phyloP scores from a whole-genome alignment of 1,140 invertebrate species.

The Drosophila equinoxialis region DNA sequence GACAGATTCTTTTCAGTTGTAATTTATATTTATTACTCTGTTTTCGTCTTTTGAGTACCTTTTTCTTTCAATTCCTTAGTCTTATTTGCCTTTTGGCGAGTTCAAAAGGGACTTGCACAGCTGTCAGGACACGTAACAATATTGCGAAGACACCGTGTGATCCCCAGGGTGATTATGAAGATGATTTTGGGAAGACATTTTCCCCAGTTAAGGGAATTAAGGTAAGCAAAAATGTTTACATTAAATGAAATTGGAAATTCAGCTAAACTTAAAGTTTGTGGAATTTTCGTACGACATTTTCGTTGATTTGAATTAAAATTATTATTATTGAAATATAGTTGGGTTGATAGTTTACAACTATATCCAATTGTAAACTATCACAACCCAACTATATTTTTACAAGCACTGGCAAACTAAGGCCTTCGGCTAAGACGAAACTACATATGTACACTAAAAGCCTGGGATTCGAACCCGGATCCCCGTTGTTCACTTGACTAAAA shows the following conservation, averaged over 20 bases:
- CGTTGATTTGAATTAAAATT: too few species aligned
- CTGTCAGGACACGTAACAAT: conserved; percentile 2
- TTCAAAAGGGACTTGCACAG: not conserved
- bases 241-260: not conserved
- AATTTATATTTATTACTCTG: conserved; percentile 62
- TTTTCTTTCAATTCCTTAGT: conserved; percentile 15
- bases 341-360: too few species aligned
- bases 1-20: conserved; percentile 47
- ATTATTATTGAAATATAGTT: too few species aligned
- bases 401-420: too few species aligned
- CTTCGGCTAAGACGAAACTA: too few species aligned
- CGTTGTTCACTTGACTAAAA: too few species aligned
- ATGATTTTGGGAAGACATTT: conserved; percentile 11
- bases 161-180: conserved; percentile 20
- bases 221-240: not conserved
- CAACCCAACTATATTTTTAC: too few species aligned
- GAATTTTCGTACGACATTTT: not conserved
- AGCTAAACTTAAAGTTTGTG: not conserved
- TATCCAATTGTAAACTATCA: too few species aligned
- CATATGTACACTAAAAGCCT: too few species aligned
- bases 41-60: conserved; percentile 22
- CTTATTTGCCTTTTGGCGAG: conserved; percentile 6
- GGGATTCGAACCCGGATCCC: too few species aligned
- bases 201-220: not conserved
- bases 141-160: not conserved